These are phyloP conservation scores for Danio tinwini DNA, from an alignment of 2,797 vertebrate genomes.

Conservation along the genomic window DNA sequence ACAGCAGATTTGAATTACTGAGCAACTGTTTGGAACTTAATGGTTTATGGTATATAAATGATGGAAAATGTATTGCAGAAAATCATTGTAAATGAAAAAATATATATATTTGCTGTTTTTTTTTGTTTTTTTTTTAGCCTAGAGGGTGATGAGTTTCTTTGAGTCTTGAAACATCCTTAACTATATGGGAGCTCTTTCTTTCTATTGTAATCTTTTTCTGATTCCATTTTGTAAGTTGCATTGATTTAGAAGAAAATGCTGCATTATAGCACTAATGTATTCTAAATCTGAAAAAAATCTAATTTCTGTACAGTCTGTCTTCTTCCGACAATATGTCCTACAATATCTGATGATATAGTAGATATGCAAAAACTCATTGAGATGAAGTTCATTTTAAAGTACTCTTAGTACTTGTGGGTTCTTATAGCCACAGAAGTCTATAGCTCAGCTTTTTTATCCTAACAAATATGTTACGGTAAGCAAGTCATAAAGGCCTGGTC, in stretches of 20 bases:
- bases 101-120: neutral
- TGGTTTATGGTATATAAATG: neutral
- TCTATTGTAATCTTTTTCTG: neutral
- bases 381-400: slow-evolving; percentile 24
- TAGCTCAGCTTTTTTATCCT: neutral
- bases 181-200: neutral
- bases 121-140: no score
- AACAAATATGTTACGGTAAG: neutral
- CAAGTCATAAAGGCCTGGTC: slow-evolving; percentile 60
- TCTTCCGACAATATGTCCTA: slow-evolving; percentile 34
- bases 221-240: neutral
- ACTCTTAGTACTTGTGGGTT: neutral
- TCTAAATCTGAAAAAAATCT: neutral
- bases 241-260: neutral
- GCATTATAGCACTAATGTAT: neutral
- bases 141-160: neutral
- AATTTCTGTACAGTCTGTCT: slow-evolving; percentile 21
- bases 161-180: neutral
- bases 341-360: slow-evolving; percentile 33
- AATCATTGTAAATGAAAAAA: neutral
- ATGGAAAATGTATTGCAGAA: neutral
- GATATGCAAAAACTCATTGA: slow-evolving; percentile 34
- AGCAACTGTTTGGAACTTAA: no score
- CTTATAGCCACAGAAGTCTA: neutral
- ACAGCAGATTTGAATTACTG: no score